These are phyloP conservation scores for Phocoena phocoena DNA, from an alignment of 2,113 vertebrate genomes.

Conservation along the genomic window DNA sequence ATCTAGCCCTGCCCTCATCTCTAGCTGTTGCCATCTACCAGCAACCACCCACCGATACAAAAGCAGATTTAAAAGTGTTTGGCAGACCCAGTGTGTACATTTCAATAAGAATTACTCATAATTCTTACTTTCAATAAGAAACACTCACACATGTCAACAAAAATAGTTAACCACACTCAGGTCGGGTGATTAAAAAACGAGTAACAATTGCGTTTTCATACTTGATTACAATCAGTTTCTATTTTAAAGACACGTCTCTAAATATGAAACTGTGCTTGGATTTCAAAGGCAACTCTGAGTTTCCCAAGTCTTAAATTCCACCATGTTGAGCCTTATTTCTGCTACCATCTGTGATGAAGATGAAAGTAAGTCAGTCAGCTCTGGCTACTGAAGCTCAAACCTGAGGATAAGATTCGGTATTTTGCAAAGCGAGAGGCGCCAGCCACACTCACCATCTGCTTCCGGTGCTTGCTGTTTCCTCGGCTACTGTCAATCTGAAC, in stretches of 20 bases:
- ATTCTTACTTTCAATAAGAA: neutral
- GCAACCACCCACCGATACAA: neutral
- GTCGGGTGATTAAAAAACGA: neutral
- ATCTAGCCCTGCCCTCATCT: neutral
- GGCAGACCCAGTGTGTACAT: neutral
- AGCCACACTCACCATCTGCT: neutral
- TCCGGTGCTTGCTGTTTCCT: neutral
- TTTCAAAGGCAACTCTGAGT: neutral
- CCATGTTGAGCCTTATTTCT: neutral
- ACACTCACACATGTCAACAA: neutral
- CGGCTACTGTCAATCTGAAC: neutral
- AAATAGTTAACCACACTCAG: neutral
- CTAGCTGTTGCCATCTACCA: neutral
- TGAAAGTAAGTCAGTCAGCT: neutral
- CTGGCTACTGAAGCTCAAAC: neutral
- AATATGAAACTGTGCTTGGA: neutral
- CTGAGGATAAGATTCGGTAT: neutral
- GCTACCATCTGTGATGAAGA: slow-evolving; percentile 26
- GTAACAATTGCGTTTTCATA: neutral
- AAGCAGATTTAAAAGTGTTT: neutral
- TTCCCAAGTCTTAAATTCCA: slow-evolving; percentile 41
- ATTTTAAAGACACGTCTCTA: slow-evolving; percentile 33
- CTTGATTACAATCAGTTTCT: slow-evolving; percentile 19
- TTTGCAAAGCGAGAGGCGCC: neutral
- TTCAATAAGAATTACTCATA: neutral